These are phyloP conservation scores for Teleogryllus occipitalis DNA, from an alignment of 1,140 invertebrate species.

Conservation along the genomic window DNA sequence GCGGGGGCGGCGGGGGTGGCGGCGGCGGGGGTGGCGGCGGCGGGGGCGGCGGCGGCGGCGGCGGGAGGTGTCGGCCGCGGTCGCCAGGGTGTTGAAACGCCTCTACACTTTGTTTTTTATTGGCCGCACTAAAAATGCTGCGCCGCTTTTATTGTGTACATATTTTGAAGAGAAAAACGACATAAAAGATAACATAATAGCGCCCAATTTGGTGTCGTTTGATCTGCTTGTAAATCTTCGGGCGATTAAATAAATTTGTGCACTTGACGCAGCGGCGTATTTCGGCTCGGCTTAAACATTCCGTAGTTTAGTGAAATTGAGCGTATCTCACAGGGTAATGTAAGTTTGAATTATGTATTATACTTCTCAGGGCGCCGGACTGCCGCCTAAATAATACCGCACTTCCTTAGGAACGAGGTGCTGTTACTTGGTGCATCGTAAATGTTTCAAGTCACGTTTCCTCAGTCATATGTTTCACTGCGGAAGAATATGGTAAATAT, in stretches of 20 bases:
- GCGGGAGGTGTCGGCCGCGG: background rate
- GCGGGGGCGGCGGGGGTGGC: too few species aligned
- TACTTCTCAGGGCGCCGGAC: background rate
- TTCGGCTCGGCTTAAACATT: background rate
- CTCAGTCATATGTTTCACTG: too few species aligned
- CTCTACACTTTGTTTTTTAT: background rate
- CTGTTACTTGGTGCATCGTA: too few species aligned
- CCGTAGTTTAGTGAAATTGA: background rate
- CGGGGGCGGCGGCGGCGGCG: too few species aligned
- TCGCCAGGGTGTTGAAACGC: background rate
- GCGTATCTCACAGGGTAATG: background rate
- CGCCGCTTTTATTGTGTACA: conserved; percentile 1
- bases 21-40: too few species aligned
- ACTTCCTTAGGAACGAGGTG: too few species aligned
- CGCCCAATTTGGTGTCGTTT: background rate
- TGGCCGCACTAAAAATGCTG: background rate
- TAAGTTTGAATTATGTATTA: background rate
- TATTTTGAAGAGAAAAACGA: background rate
- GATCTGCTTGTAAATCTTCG: background rate
- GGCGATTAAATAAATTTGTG: background rate
- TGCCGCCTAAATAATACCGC: too few species aligned
- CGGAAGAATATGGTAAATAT: too few species aligned
- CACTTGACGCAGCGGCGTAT: background rate
- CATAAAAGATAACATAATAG: background rate
- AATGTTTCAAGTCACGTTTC: too few species aligned